Conservation (phyloP, 2,113 vertebrate genomes). For the Thermophis baileyi region DNA sequence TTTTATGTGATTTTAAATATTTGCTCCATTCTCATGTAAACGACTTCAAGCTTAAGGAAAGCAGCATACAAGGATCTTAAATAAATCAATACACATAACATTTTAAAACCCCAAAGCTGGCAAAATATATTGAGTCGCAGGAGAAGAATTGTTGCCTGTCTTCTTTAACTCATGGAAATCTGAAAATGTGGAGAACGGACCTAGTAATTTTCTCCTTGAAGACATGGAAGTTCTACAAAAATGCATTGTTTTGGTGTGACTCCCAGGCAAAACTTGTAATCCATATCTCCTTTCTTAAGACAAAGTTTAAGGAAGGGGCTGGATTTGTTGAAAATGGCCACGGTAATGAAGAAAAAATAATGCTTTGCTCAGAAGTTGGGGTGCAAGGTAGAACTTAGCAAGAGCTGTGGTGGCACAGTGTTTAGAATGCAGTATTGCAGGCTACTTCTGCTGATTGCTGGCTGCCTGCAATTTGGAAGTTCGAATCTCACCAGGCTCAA, state of each 20-base stretch:
- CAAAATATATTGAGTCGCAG: not conserved
- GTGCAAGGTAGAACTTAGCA: not conserved
- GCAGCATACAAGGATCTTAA: not conserved
- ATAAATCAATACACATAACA: not conserved
- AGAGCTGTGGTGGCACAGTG: too few species aligned
- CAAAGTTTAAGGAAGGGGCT: not conserved
- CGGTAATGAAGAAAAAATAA: not conserved
- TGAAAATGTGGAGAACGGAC: conserved; percentile 33
- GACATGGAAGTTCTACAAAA: conserved; percentile 24
- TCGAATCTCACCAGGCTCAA: too few species aligned
- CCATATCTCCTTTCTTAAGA: too few species aligned
- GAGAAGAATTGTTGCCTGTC: not conserved
- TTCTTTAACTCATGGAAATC: conserved; percentile 33
- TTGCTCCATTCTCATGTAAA: conserved; percentile 1
- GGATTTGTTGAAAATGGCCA: not conserved
- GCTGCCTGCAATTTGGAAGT: too few species aligned
- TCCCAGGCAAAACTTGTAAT: not conserved
- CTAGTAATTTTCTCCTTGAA: conserved; percentile 39
- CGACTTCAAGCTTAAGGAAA: not conserved
- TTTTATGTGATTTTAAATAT: conserved; percentile 4
- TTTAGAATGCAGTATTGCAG: too few species aligned
- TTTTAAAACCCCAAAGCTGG: not conserved
- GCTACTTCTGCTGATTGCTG: too few species aligned
- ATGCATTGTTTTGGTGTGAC: rapidly evolving
- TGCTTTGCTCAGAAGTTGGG: not conserved